A percentile compares a stretch with the other conserved stretches of the same genome.
phyloP scores from a whole-genome alignment of 2,113 vertebrate species.

The Tachycineta bicolor region DNA sequence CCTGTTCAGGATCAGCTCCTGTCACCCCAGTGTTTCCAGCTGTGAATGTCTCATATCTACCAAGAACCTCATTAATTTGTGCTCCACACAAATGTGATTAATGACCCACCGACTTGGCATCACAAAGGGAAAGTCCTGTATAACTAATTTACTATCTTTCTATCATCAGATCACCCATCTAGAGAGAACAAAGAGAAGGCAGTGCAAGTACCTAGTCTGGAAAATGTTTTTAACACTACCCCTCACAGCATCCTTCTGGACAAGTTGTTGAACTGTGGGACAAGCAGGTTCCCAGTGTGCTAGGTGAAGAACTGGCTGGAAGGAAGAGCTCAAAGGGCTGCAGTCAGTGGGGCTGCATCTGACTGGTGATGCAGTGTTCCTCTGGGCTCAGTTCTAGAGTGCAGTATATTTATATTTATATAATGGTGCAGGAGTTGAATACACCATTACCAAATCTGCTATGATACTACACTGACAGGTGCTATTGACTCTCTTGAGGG shows the following conservation, averaged over 20 bases:
- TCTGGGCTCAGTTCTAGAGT: neutral
- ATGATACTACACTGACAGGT: neutral
- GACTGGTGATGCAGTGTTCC: neutral
- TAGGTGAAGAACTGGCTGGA: neutral
- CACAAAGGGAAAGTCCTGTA: neutral
- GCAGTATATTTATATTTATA: neutral
- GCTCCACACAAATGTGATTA: neutral
- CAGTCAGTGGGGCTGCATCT: neutral
- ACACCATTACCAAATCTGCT: neutral
- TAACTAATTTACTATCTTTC: neutral
- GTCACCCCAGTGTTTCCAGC: neutral
- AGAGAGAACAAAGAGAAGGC: neutral
- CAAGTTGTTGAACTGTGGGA: neutral
- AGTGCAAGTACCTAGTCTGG: neutral
- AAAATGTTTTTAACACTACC: neutral
- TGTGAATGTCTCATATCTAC: neutral
- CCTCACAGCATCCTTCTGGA: neutral
- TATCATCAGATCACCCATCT: neutral
- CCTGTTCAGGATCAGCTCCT: neutral
- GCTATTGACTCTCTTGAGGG: neutral
- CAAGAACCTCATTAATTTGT: neutral
- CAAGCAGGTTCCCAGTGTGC: rapidly evolving
- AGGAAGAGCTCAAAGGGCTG: neutral
- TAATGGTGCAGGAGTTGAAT: neutral
- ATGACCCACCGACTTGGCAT: neutral